Conservation (phyloP, 2,113 vertebrate genomes). For the Brachyhypopomus occidentalis region DNA sequence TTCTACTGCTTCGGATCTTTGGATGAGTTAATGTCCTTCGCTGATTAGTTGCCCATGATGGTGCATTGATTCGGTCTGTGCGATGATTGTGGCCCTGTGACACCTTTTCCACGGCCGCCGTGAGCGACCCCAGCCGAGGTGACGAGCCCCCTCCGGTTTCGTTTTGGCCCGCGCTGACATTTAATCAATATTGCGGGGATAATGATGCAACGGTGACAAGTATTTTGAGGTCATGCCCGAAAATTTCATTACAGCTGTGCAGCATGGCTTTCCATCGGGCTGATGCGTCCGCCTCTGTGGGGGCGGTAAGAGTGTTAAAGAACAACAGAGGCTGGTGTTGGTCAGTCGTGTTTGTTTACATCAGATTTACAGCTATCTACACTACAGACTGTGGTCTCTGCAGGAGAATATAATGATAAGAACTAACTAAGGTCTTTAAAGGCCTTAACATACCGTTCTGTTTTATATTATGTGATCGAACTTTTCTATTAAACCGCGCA, state of each 20-base stretch:
- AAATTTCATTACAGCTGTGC: background rate
- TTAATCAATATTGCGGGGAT: slow-evolving; percentile 12
- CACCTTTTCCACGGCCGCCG: background rate
- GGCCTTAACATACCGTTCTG: too few species aligned
- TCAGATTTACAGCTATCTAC: too few species aligned
- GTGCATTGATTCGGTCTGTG: background rate
- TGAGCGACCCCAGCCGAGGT: background rate
- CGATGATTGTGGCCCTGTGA: background rate
- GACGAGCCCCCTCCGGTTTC: background rate
- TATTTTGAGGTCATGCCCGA: slow-evolving; percentile 11
- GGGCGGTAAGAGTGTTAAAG: background rate
- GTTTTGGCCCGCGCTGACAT: background rate
- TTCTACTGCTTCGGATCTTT: background rate
- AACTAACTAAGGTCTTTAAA: too few species aligned
- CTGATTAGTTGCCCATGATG: background rate
- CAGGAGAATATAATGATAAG: too few species aligned
- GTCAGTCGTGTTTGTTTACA: too few species aligned
- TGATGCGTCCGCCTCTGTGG: background rate
- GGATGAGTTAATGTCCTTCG: background rate
- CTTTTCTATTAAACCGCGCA: too few species aligned
- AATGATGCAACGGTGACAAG: background rate
- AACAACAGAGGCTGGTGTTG: too few species aligned
- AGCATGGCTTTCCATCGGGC: background rate
- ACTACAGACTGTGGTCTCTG: too few species aligned
- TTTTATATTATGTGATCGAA: too few species aligned